phyloP scores from a whole-genome alignment of 2,888 invertebrate genomes.

The Ariolimax columbianus region DNA sequence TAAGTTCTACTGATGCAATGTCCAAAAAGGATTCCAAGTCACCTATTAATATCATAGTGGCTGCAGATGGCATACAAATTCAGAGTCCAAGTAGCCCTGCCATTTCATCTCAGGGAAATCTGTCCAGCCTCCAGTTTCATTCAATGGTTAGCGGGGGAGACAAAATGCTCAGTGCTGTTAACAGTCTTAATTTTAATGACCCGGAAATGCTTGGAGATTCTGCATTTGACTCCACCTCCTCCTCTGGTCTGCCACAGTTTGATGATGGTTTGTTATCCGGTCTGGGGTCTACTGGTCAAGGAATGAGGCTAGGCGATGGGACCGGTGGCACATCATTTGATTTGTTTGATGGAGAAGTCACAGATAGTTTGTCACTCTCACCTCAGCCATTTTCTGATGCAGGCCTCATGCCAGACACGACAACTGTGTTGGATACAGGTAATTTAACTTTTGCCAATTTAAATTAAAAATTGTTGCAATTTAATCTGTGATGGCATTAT shows the following conservation, averaged over 20 bases:
- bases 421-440: conserved; percentile 58
- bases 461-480: too few relatives aligned
- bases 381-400: conserved; percentile 72
- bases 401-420: conserved; percentile 59
- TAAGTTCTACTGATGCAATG: conserved; percentile 35
- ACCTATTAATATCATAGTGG: conserved; percentile 56
- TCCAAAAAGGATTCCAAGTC: conserved; percentile 53
- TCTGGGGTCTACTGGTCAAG: conserved; percentile 66
- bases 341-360: conserved; percentile 76
- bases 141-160: conserved; percentile 73
- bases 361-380: conserved; percentile 74
- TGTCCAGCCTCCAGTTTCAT: conserved; percentile 64
- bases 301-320: conserved; percentile 66
- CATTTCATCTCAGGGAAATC: conserved; percentile 61
- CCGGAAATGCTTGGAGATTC: conserved; percentile 76
- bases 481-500: too few relatives aligned
- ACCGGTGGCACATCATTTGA: conserved; percentile 69
- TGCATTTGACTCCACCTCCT: conserved; percentile 73
- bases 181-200: conserved; percentile 72
- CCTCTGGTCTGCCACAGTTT: conserved; percentile 68
- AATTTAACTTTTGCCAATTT: too few relatives aligned
- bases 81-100: conserved; percentile 74
- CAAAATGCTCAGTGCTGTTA: conserved; percentile 78
- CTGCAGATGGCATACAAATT: conserved; percentile 61
- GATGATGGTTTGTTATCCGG: conserved; percentile 74